Evolutionary conservation across 2,888 invertebrate species (phyloP).

Genomic region (Stenotaenia linearis): DNA sequence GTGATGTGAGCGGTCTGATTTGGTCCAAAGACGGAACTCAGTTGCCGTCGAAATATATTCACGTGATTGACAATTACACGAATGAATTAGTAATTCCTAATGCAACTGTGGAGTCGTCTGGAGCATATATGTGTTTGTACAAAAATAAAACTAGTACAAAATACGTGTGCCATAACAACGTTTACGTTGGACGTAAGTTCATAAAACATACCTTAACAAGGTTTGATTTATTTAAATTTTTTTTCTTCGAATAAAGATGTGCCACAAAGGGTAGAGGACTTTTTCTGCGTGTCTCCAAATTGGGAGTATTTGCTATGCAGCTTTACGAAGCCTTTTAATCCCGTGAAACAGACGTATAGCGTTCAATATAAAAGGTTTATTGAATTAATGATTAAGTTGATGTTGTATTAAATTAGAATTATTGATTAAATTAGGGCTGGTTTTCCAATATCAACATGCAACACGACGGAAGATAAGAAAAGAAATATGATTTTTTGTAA

Average conservation of each 20-base stretch:
- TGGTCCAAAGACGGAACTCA: not conserved
- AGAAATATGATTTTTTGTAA: not conserved
- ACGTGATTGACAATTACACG: not conserved
- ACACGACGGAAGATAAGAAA: not conserved
- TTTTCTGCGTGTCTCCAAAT: constrained; percentile 15
- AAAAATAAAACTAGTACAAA: not conserved
- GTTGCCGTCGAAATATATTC: not conserved
- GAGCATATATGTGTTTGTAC: not conserved
- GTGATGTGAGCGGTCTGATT: not conserved
- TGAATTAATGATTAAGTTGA: too few species aligned
- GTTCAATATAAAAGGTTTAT: not conserved
- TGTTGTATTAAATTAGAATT: too few species aligned
- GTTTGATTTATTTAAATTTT: too few species aligned
- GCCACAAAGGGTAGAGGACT: not conserved
- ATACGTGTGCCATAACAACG: constrained; percentile 15
- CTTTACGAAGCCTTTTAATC: not conserved
- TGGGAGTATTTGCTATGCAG: constrained; percentile 16
- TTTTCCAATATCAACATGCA: not conserved
- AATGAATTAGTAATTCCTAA: not conserved
- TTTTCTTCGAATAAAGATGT: not conserved
- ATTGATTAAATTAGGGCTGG: too few species aligned
- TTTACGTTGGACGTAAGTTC: constrained; percentile 9
- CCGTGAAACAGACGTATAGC: not conserved
- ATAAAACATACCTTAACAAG: not conserved
- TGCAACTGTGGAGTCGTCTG: not conserved